Evolutionary conservation across 2,797 vertebrate genomes (phyloP).

Genomic region (Heteromormyrus szaboi): DNA sequence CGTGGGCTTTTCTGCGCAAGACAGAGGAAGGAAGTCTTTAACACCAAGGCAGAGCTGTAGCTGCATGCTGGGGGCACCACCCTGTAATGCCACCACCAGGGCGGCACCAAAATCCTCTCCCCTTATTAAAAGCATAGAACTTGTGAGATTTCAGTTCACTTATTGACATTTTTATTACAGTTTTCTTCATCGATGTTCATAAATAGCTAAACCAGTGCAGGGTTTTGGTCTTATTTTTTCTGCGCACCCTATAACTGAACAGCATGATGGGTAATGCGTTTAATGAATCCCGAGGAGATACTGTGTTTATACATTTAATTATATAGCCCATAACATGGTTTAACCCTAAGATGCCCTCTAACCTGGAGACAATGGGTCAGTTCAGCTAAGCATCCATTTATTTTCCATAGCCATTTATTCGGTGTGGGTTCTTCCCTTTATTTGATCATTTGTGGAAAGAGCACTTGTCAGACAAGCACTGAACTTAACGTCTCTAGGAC

Average conservation of each 20-base stretch:
- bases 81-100: not conserved
- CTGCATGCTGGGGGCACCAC: not conserved
- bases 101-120: not conserved
- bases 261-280: not conserved
- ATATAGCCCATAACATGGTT: not conserved
- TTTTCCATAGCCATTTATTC: not conserved
- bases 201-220: not conserved
- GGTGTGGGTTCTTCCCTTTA: not conserved
- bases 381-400: not conserved
- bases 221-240: not conserved
- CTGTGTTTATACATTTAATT: not conserved
- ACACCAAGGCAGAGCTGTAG: conserved; percentile 20
- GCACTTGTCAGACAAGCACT: not conserved
- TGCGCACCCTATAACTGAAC: not conserved
- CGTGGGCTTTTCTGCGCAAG: not conserved
- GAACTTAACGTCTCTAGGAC: not conserved
- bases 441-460: not conserved
- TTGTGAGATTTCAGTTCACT: not conserved
- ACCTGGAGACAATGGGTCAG: not conserved
- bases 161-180: not conserved
- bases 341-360: not conserved
- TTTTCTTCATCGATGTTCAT: not conserved
- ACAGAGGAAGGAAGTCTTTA: conserved; percentile 41
- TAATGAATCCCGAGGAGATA: not conserved
- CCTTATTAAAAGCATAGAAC: not conserved